Evolutionary conservation across 2,888 invertebrate species (phyloP), one percentile per base, ranked within the genome.

Genomic region (Plebejus argus): DNA sequence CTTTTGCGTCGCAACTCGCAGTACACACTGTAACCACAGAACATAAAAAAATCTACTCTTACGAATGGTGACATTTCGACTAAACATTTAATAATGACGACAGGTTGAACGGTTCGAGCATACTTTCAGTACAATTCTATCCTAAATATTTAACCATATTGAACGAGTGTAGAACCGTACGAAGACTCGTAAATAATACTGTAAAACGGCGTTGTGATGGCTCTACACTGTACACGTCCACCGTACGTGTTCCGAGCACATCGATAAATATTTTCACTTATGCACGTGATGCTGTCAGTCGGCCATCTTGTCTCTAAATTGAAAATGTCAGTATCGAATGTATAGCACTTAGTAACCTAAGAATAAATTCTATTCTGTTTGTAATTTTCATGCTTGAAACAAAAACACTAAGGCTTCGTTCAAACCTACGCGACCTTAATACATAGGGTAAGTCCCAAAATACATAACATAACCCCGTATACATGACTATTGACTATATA

Each of bases 181-280:
- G 20, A 39, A 15, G 18, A 35, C 35, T 39, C 39, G 71, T 71
- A 71, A 71, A 71, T 71, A 71, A 39, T 71, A 71, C n/a, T 71
- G 35, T 71, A 71, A 71, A 71, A 71, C 39, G 8, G 20, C 71
- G 71, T 71, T 71, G 35, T 39, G 71, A n/a, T 39, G 71, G 39
- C 71, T 1, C 39, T 35, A 39, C n/a, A 71, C 39, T 4, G n/a
- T 35, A 39, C n/a, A 71, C 39, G 35, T 71, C 71, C 39, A 39
- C 10, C 8, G 53, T 53, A 74, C 74, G 74, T 74, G 74, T 49
- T 45, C 1, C 28, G 74, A 74, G 74, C 53, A 49, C 49, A 23
- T 74, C 74, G 74, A 74, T 74, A 74, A 74, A 74, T 74, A 74
- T 74, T 74, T 74, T 53, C 45, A 74, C 49, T 74, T 49, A 74